Evolutionary conservation across 1,140 invertebrate species (phyloP), one percentile per base, ranked within the genome.

Genomic region (Panagrolaimus sp.): DNA sequence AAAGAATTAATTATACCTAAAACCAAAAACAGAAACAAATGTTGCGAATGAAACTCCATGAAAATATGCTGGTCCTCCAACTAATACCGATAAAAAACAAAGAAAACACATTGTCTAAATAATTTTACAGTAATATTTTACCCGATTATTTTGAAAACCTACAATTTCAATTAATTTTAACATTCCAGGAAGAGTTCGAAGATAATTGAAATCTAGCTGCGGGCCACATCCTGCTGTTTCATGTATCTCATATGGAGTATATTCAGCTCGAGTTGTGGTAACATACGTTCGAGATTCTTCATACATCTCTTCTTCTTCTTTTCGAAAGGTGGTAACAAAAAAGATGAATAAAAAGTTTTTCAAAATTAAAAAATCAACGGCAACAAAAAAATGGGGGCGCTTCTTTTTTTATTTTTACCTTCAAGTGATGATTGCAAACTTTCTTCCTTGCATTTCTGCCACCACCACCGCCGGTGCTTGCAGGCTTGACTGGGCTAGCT

Each of bases 1-100:
- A n/a, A n/a, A n/a, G n/a, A n/a, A n/a, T n/a, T n/a, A n/a, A n/a
- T n/a, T 7, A 38, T 38, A 38, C 31, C 31, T 38, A 38, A 82
- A 78, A 23, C 81, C 80, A 68, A 83, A 71, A 14, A 76, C 69
- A 11, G 81, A 72, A 4, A 83, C 81, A 53, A 82, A 82, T 13
- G 81, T 82, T 9, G 81, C 74, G 68, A 74, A 82, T 8, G 81
- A 76, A 47, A 77, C 80, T 43, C 80, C 79, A 44, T 75, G 68
- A 65, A 71, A 81, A 48, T 82, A 79, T 20, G 70, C 80, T n/a
- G 78, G 78, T 0, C 78, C 80, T 16, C 79, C 79, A 68, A 75
- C 69, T 38, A 80, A 44, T 7, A 81, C 73, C 47, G 72, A 81
- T n/a, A 81, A 27, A 53, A 81, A 81, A 53, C 72, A 74, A 31